Base-by-base conservation (phyloP, 2,797 vertebrate genomes). In the Sebastolobus alascanus region DNA sequence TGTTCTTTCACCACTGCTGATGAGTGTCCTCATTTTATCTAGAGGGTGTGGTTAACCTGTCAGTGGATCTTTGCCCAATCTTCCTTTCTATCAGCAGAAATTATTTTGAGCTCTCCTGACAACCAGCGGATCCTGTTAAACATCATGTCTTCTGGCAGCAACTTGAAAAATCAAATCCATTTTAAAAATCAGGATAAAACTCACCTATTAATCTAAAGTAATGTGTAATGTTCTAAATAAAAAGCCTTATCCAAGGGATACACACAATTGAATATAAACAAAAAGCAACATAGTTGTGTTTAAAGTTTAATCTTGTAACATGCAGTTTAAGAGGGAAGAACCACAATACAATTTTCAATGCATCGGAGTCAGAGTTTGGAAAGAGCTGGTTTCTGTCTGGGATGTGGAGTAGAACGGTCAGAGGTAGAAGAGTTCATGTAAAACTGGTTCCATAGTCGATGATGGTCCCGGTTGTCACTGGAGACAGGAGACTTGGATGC, bases 281-380 rank as follows among this genome's bases (percentile, higher is more conserved):
- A 50, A 31, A 67, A 60, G 37, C 43, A 29, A 56, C 6, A 67
- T 3, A 6, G 5, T 68, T 40, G n/a, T 58, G 14, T 87, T 82
- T 80, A 70, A 73, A 73, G 65, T 88, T 86, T 86, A 50, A 79
- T 90, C 1, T 43, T 81, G 82, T 86, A 82, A 86, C 83, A 84
- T 83, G 37, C 38, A 83, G 54, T 35, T 52, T 8, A 40, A 50
- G 8, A 77, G 65, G n/a, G 8, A 84, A 79, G 1, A 31, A 69
- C 33, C 46, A 73, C 29, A 77, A 66, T 18, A 71, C 40, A 77
- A 61, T n/a, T 37, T 20, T 40, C 5, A 61, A 22, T 16, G 33
- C 4, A 27, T 79, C 46, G 56, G 20, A 74, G 27, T 73, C 55
- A 25, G 12, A 38, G 38, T 78, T 73, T 75, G 37, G 12, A 56